Evolutionary conservation across 2,113 vertebrate genomes (phyloP).

Genomic region (Falcunculus frontatus): DNA sequence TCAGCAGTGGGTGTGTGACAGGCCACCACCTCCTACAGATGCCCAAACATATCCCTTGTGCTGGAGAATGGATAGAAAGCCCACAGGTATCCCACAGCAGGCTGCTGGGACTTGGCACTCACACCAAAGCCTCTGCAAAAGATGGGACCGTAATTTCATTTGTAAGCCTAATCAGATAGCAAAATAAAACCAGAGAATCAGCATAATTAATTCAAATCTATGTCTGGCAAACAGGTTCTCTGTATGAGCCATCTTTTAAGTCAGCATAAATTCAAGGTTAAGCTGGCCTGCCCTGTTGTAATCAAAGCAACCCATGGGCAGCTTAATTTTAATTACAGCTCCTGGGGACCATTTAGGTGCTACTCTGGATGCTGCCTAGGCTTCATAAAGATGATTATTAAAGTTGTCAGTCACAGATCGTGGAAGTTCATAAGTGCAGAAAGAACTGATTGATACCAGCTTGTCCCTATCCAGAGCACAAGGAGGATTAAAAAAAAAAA

Average conservation of each 20-base stretch:
- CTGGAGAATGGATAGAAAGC: not conserved
- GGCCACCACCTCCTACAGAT: not conserved
- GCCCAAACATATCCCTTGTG: not conserved
- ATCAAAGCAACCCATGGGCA: conserved; percentile 34
- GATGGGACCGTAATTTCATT: conserved; percentile 1
- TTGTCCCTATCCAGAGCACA: conserved; percentile 16
- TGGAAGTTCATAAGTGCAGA: not conserved
- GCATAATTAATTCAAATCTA: conserved; percentile 54
- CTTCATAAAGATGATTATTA: conserved; percentile 47
- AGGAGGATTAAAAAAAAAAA: not conserved
- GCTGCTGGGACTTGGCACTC: not conserved
- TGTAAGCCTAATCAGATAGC: conserved; percentile 48
- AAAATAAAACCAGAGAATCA: conserved; percentile 42
- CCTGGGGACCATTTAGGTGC: conserved; percentile 52
- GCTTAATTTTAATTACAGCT: conserved; percentile 64
- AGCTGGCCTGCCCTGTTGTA: conserved; percentile 3
- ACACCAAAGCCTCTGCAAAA: not conserved
- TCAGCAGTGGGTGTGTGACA: not conserved
- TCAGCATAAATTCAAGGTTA: conserved; percentile 39
- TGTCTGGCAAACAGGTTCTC: not conserved
- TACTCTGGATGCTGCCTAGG: conserved; percentile 9
- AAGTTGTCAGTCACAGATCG: conserved; percentile 49
- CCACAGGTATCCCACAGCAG: not conserved
- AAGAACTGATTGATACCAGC: conserved; percentile 3
- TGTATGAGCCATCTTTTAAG: conserved; percentile 13